These are phyloP conservation scores for Pachymerium ferrugineum DNA, from an alignment of 2,888 invertebrate species.

Conservation along the genomic window DNA sequence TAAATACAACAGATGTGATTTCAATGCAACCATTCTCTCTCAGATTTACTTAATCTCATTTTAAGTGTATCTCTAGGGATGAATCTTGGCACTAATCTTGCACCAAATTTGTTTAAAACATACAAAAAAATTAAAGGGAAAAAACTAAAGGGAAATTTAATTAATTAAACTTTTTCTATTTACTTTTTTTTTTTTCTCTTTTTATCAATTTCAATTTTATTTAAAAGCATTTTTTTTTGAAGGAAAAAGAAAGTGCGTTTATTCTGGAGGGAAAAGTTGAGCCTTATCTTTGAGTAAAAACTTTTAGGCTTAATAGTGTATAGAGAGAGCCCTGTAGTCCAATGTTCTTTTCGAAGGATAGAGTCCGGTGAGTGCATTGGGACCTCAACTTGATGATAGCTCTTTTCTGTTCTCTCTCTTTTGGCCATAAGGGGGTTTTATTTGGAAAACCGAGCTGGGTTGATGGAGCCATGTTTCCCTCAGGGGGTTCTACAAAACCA, in stretches of 20 bases:
- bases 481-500: not conserved
- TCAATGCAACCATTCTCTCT: not conserved
- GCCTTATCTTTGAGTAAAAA: not conserved
- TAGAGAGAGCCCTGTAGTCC: not conserved
- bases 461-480: not conserved
- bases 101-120: not conserved
- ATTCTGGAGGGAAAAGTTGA: not conserved
- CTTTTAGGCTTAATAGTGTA: not conserved
- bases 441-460: too few relatives aligned
- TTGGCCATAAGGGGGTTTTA: not conserved
- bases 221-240: too few relatives aligned
- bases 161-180: too few relatives aligned
- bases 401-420: not conserved
- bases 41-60: not conserved
- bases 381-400: not conserved
- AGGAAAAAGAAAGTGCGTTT: not conserved
- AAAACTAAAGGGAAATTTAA: not conserved
- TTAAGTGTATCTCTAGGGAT: not conserved
- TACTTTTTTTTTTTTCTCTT: too few relatives aligned
- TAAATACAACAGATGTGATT: not conserved
- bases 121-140: not conserved
- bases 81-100: not conserved
- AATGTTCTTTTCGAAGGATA: not conserved
- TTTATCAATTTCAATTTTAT: too few relatives aligned
- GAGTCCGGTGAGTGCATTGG: not conserved